Percentiles rank a stretch among this genome's conserved stretches.
Conservation (phyloP, 2,797 vertebrate genomes). For the Antennarius maculatus region DNA sequence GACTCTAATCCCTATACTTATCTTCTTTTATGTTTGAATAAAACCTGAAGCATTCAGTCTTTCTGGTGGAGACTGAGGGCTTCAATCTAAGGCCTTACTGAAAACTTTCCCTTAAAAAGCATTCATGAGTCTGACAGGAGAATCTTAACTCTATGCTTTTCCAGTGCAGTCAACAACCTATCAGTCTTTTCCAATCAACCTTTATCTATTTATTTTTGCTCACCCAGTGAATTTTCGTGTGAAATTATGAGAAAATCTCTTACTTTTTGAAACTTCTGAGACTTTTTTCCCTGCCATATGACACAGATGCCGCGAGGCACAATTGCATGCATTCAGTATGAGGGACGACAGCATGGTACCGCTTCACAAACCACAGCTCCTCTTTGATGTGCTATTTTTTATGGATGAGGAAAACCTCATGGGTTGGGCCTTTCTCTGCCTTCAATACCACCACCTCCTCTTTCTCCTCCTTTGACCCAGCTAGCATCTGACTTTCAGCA, state of each 20-base stretch:
- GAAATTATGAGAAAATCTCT: slow-evolving; percentile 12
- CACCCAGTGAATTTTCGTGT: too few species aligned
- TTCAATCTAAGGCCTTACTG: too few species aligned
- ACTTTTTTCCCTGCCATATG: slow-evolving; percentile 6
- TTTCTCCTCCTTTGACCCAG: slow-evolving; percentile 31
- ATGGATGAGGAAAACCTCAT: slow-evolving; percentile 61
- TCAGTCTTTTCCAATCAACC: neutral
- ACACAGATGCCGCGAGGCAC: slow-evolving; percentile 35
- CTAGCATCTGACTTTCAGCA: slow-evolving; percentile 40
- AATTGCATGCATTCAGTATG: slow-evolving; percentile 57
- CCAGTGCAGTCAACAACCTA: neutral
- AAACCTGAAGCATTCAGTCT: too few species aligned
- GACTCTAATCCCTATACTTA: too few species aligned
- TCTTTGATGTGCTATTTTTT: slow-evolving; percentile 72
- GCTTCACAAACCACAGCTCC: slow-evolving; percentile 59
- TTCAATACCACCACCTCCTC: slow-evolving; percentile 24
- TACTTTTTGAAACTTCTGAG: slow-evolving; percentile 11
- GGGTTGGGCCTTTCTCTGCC: slow-evolving; percentile 56
- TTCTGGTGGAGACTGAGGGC: too few species aligned
- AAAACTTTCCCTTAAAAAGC: neutral
- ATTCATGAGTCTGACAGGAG: neutral
- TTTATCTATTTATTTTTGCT: neutral
- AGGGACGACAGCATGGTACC: slow-evolving; percentile 66
- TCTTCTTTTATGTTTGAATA: neutral
- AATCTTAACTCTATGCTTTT: neutral